Base-by-base conservation (phyloP, 2,888 invertebrate species). In the Unio pictorum region DNA sequence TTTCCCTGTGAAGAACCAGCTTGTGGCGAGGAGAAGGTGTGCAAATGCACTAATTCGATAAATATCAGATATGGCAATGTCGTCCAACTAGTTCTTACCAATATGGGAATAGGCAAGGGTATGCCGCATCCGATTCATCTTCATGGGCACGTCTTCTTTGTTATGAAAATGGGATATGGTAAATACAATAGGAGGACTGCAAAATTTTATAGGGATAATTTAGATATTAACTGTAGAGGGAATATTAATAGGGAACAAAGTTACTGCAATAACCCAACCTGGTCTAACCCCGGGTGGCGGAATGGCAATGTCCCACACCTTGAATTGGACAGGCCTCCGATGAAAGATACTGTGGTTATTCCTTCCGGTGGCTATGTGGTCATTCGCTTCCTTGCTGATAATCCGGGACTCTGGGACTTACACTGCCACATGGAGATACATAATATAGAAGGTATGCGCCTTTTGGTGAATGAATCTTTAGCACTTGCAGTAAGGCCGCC, bases 361-460 rank as follows among this genome's bases (percentile, higher is more conserved):
- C 86, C 86, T 4, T 78, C 81, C 8, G 78, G 81, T 34, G 86
- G 86, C 11, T 86, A 87, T 68, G 85, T 75, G 20, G 82, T 85
- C n/a, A 72, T 86, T 28, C 69, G 86, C n/a, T 81, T 87, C 70
- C 72, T 65, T 66, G 82, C 84, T 8, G 80, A 85, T 55, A 87
- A 86, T 70, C 87, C 86, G 4, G 87, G 87, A 0, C 30, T 78
- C 26, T 87, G 87, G 87, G 67, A 79, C 30, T 67, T 85, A 45
- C 86, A 86, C 67, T 86, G 86, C 66, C 87, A 87, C 68, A 79
- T 81, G 54, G 81, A 81, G 23, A 55, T 77, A 17, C 86, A 86
- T 67, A 72, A 58, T 57, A 59, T 63, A 34, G 80, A 55, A 71
- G 81, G 83, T 15, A 80, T 83, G 80, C 76, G 69, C 15, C 28